Evolutionary conservation across 2,888 invertebrate species (phyloP).

Genomic region (Anaspis maculata): DNA sequence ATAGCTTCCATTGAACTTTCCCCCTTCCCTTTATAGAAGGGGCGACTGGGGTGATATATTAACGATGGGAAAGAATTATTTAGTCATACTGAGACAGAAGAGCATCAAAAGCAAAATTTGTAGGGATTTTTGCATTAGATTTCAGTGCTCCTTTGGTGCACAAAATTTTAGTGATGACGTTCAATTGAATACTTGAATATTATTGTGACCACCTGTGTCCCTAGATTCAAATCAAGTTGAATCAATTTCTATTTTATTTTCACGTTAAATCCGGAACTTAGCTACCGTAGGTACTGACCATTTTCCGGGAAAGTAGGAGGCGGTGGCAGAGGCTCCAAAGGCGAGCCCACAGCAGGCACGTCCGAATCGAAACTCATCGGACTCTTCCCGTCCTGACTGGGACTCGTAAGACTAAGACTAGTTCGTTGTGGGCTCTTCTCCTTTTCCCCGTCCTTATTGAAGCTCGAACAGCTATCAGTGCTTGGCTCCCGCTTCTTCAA

Average conservation of each 20-base stretch:
- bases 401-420: constrained; percentile 38
- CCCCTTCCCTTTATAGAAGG: too few species aligned
- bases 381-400: constrained; percentile 38
- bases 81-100: too few species aligned
- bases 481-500: constrained; percentile 58
- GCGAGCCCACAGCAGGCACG: constrained; percentile 45
- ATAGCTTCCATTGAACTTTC: too few species aligned
- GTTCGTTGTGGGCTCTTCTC: constrained; percentile 37
- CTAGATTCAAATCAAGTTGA: neutral
- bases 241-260: neutral
- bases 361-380: constrained; percentile 40
- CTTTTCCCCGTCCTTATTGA: constrained; percentile 38
- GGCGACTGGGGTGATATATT: too few species aligned
- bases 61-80: too few species aligned
- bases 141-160: too few species aligned
- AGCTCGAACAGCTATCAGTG: constrained; percentile 50
- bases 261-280: neutral
- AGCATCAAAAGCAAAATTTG: too few species aligned
- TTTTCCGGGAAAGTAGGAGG: constrained; percentile 35
- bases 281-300: constrained; percentile 21
- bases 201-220: too few species aligned
- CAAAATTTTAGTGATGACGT: too few species aligned
- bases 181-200: too few species aligned
- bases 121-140: too few species aligned
- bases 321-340: constrained; percentile 40